Evolutionary conservation across 1,140 invertebrate genomes (phyloP), one percentile per base, ranked within the genome.

Genomic region (Manduca sexta): DNA sequence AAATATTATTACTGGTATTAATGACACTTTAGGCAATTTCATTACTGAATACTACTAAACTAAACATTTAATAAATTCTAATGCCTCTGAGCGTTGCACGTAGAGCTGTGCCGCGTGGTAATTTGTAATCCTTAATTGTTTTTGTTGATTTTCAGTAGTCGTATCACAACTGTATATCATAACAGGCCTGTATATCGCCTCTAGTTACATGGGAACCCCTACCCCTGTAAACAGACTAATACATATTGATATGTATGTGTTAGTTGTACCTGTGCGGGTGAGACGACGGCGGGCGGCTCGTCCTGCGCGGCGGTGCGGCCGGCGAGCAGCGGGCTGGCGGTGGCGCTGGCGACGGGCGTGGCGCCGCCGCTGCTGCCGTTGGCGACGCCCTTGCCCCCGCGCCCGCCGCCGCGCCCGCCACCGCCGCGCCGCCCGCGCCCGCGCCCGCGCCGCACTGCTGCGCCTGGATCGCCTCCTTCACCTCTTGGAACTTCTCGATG

Each of bases 401-500:
- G 41, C 3, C 21, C 31, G 31, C 17, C n/a, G n/a, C 41, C 87
- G 90, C 42, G 29, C 21, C 21, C 1, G 26, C 41, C 14, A 18
- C 44, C 11, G 15, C 34, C 11, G 91, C 90, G 69, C 90, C 89
- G 65, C 92, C 4, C 0, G n/a, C 40, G 43, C 4, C 13, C 16
- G 34, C 21, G 10, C 13, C 16, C 13, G 91, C 91, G 69, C 90
- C 90, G 66, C 92, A 90, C 49, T 71, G 73, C 52, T 84, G 81
- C 14, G 80, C 79, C 21, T 85, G 80, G n/a, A 87, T 86, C 17
- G 95, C 94, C 86, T 98, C 97, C 85, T 98, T 98, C 12, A 99
- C 95, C 87, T 99, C 97, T 89, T 98, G 96, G 84, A 99, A 99
- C 80, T 99, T 98, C 82, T 99, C 97, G 64, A 98, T 97, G 86